These are phyloP conservation scores for Bujurquina vittata DNA, from an alignment of 2,113 vertebrate species.

Conservation along the genomic window DNA sequence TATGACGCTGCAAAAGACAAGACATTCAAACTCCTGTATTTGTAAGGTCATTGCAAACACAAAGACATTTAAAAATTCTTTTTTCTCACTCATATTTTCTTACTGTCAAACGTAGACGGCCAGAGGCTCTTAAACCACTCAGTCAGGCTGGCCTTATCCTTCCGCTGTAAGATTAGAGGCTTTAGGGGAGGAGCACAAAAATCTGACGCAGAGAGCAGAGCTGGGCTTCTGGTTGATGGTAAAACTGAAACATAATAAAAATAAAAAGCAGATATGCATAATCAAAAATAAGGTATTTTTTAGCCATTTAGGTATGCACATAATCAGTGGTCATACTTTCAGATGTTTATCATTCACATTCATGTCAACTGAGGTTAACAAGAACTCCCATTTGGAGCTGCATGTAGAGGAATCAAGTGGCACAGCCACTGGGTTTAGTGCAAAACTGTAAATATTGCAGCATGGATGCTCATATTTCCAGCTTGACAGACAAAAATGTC, in stretches of 20 bases:
- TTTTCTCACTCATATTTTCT: background rate
- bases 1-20: background rate
- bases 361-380: background rate
- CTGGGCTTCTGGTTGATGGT: background rate
- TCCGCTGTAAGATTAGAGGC: slow-evolving; percentile 59
- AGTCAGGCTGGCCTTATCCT: slow-evolving; percentile 69
- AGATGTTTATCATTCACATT: background rate
- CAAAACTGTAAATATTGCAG: background rate
- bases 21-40: background rate
- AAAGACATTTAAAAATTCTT: background rate
- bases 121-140: slow-evolving; percentile 75
- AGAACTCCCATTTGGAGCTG: background rate
- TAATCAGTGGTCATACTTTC: background rate
- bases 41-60: background rate
- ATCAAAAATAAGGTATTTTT: fast-evolving
- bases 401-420: background rate
- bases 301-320: background rate
- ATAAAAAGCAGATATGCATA: background rate
- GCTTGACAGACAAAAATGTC: background rate
- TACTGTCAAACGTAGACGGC: slow-evolving; percentile 56
- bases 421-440: background rate
- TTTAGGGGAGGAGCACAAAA: slow-evolving; percentile 74
- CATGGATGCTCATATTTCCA: background rate
- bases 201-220: slow-evolving; percentile 50
- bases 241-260: slow-evolving; percentile 52